Base-by-base conservation (phyloP, 1,140 invertebrate genomes). In the Dendroctonus ponderosae region DNA sequence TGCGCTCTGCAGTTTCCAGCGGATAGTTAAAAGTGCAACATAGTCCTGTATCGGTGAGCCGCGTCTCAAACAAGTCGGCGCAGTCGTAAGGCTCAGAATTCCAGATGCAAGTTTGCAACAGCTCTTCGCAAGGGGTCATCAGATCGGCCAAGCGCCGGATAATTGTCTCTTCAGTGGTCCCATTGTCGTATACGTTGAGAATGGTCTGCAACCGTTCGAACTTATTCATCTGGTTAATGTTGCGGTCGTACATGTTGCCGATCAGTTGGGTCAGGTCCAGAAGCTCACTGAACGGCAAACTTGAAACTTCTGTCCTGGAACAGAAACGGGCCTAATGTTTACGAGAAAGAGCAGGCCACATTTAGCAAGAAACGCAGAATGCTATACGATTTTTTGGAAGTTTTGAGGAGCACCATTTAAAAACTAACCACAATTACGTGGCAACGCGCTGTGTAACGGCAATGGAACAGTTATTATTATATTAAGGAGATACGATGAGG, bases 11-110 rank as follows among this genome's bases (percentile, higher is more conserved):
- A 26, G 41, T 44, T 3, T 52, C 8, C 51, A 46, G 8, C 26
- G 72, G 54, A 56, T 84, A 83, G 74, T 87, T 87, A 68, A 86
- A 87, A 5, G 79, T 75, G 62, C 85, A 87, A 72, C 85, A 87
- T 67, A 79, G 83, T 15, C 85, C 85, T 12, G 80, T 79, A n/a
- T 79, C 78, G 2, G 85, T 85, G 6, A 79, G 79, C 7, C 80
- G 78, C 5, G 79, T 73, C 0, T 58, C 11, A 70, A 86, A 85
- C 7, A 84, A 61, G 0, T 78, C 69, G 0, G 71, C 71, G 62
- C 85, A 87, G 53, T 82, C 62, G 0, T 74, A 66, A 7, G 70
- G 9, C 9, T 69, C 48, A 0, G 78, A 78, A 2, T 70, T 74
- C 80, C 84, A 85, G 0, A 57, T 48, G 66, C 85, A 87, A 42